These are phyloP conservation scores for Carcina quercana DNA, from an alignment of 2,888 invertebrate species.

Conservation along the genomic window DNA sequence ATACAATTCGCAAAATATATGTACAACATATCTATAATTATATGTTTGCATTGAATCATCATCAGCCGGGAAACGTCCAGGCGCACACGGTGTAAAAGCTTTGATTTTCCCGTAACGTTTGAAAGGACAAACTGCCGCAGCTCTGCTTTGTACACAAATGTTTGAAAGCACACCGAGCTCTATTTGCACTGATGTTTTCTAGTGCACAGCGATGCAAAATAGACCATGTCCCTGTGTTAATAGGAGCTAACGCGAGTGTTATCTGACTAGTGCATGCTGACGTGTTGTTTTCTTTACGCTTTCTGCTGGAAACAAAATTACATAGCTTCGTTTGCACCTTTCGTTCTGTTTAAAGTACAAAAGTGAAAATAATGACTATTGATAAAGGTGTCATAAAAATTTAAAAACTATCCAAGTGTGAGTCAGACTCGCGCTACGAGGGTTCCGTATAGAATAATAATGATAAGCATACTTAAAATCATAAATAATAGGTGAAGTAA, in stretches of 20 bases:
- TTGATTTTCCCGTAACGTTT: constrained; percentile 24
- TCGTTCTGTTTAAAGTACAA: no score
- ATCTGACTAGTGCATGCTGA: not conserved
- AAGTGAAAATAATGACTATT: not conserved
- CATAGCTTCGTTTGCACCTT: constrained; percentile 17
- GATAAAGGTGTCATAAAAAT: no score
- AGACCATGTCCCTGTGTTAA: constrained; percentile 9
- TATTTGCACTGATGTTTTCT: constrained; percentile 2
- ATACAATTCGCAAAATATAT: no score
- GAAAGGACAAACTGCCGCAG: constrained; percentile 23
- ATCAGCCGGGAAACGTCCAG: no score
- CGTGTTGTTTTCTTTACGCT: constrained; percentile 25
- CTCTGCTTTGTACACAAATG: constrained; percentile 23
- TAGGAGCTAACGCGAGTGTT: constrained; percentile 3
- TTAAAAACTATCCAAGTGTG: no score
- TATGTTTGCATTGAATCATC: no score
- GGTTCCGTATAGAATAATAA: no score
- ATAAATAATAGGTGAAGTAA: no score
- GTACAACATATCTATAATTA: no score
- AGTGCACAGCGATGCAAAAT: constrained; percentile 6
- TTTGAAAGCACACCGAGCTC: constrained; percentile 20
- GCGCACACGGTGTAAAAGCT: no score
- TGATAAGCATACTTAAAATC: no score
- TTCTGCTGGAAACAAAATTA: constrained; percentile 26
- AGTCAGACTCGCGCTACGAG: no score